Base-by-base conservation (phyloP, 1,140 invertebrate species). In the Drosophila arizonae region DNA sequence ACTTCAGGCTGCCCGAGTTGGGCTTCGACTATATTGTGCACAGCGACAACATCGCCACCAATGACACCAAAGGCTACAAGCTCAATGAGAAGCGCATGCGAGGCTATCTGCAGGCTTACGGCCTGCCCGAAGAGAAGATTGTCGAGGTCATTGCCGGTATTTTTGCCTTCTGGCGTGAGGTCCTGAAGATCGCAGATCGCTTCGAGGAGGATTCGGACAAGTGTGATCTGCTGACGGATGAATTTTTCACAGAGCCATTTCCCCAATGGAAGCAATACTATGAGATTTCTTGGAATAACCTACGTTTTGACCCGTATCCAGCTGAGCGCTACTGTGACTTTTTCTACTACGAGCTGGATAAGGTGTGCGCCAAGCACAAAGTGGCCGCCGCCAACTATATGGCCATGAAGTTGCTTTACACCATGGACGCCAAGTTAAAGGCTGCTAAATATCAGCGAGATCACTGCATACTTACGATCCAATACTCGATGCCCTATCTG, bases 361-460 rank as follows among this genome's bases (percentile, higher is more conserved):
- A 76, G 24, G 64, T 91, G n/a, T 91, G 89, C 17, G 52, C 36
- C 4, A 73, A 64, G 17, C 82, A 81, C 8, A 56, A 58, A 36
- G 55, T 66, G 6, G 82, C 89, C 0, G 77, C 76, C 10, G 90
- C 90, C 11, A 91, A 91, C 57, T 91, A 91, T 46, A 51, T 91
- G 11, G 80, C 90, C 17, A 74, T 91, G 74, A 72, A 72, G 45
- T 55, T 91, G 2, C 61, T 91, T 0, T 90, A 88, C 54, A 57
- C 55, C 0, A 76, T 91, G 80, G 90, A 91, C 51, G 55, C 76
- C 30, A 78, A 72, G 6, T 30, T 91, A 2, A 80, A 82, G 60
- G 54, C 51, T 1, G 39, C 5, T 3, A 70, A 70, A 4, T 81
- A 74, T 90, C 51, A 94, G 94, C 79, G 68, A 6, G 90, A 90